These are phyloP conservation scores for Poecilia picta DNA, from an alignment of 2,797 vertebrate genomes.

Conservation along the genomic window DNA sequence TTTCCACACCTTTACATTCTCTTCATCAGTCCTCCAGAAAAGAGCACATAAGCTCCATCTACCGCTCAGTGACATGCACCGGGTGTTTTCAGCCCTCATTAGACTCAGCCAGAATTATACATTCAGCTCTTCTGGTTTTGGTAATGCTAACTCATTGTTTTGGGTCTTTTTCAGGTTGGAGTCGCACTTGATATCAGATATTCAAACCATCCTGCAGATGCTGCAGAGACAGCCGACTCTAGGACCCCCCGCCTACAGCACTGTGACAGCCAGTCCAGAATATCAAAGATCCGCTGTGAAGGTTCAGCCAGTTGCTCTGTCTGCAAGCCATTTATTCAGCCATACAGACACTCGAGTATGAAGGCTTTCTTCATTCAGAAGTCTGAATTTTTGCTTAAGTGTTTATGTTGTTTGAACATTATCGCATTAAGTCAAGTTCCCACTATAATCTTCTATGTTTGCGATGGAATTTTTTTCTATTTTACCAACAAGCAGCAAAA, in stretches of 20 bases:
- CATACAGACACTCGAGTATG: conserved; percentile 75
- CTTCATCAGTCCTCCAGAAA: conserved; percentile 22
- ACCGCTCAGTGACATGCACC: conserved; percentile 48
- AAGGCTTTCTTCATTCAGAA: not conserved
- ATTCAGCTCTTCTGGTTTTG: conserved; percentile 10
- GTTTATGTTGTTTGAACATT: not conserved
- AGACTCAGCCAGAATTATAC: conserved; percentile 6
- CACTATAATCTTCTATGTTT: not conserved
- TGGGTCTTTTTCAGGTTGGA: conserved; percentile 85
- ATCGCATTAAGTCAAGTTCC: not conserved
- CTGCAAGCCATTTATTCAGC: conserved; percentile 62
- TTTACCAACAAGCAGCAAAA: not conserved
- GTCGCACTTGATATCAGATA: conserved; percentile 95
- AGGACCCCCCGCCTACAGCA: conserved; percentile 94
- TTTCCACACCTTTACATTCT: conserved; percentile 25
- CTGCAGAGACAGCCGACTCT: conserved; percentile 89
- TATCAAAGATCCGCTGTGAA: conserved; percentile 83
- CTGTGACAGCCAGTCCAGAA: conserved; percentile 87
- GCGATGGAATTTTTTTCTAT: not conserved
- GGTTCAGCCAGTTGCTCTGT: conserved; percentile 82
- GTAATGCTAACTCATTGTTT: conserved; percentile 18
- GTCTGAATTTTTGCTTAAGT: not conserved
- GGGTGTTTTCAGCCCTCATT: conserved; percentile 17
- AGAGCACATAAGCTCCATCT: conserved; percentile 65
- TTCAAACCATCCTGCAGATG: conserved; percentile 94